Percentiles rank a stretch among this genome's conserved stretches.
Conservation (phyloP, 92 coral and sea anemone genomes). For the Ricordea florida region DNA sequence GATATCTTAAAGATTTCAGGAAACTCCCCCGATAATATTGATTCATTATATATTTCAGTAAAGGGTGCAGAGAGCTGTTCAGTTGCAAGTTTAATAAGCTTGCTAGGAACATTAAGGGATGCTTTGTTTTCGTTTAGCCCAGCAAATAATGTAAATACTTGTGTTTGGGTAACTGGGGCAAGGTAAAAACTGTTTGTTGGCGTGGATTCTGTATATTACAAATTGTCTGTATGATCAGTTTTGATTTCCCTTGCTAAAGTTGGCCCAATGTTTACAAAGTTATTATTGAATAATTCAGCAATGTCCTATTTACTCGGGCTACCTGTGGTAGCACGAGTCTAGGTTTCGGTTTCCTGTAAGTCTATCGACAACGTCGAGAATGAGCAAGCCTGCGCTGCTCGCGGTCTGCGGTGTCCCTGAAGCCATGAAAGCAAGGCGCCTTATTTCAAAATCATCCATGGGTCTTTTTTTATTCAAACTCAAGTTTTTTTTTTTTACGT, state of each 20-base stretch:
- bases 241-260: constrained; percentile 28
- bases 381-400: too few species aligned
- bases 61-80: constrained; percentile 30
- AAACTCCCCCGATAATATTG: constrained; percentile 43
- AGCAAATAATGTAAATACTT: constrained; percentile 18
- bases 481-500: too few species aligned
- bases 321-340: too few species aligned
- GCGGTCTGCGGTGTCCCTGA: too few species aligned
- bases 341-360: too few species aligned
- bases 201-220: constrained; percentile 1
- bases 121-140: constrained; percentile 28
- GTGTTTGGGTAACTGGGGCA: constrained; percentile 25
- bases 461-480: too few species aligned
- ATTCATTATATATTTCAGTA: constrained; percentile 57
- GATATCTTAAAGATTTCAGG: constrained; percentile 50
- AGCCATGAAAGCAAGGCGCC: too few species aligned
- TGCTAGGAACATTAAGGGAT: constrained; percentile 47
- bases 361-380: too few species aligned
- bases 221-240: not conserved
- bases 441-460: too few species aligned
- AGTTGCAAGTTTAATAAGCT: constrained; percentile 59
- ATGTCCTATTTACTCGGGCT: too few species aligned
- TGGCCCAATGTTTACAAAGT: constrained; percentile 41
- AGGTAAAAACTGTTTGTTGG: constrained; percentile 31
- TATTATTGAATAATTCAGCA: constrained; percentile 48